phyloP scores from a whole-genome alignment of 2,888 invertebrate genomes.

The Tiliacea aurago region DNA sequence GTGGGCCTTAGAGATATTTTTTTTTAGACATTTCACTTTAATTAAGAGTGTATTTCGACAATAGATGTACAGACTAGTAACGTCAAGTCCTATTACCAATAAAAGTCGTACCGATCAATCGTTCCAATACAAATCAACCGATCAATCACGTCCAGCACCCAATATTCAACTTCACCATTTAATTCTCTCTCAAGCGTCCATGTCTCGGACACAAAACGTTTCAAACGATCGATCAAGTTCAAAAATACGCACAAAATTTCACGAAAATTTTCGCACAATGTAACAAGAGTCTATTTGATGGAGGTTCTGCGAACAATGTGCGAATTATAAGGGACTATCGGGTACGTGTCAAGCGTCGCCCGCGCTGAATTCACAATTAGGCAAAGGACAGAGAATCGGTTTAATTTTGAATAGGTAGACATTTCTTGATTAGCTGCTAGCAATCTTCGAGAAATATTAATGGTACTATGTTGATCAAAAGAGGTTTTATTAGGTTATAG shows the following conservation, averaged over 20 bases:
- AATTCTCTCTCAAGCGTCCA: slow-evolving; percentile 31
- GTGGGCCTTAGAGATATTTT: no score
- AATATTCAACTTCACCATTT: slow-evolving; percentile 32
- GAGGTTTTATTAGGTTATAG: slow-evolving; percentile 30
- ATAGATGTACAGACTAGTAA: neutral
- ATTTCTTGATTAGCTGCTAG: slow-evolving; percentile 57
- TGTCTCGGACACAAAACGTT: slow-evolving; percentile 19
- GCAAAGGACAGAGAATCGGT: slow-evolving; percentile 51
- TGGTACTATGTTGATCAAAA: slow-evolving; percentile 23
- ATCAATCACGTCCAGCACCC: slow-evolving; percentile 27
- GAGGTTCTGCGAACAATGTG: slow-evolving; percentile 57
- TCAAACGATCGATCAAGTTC: slow-evolving; percentile 39
- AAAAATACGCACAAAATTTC: slow-evolving; percentile 40
- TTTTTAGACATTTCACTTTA: no score
- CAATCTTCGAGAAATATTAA: slow-evolving; percentile 57
- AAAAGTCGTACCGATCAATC: slow-evolving; percentile 34
- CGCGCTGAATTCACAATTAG: slow-evolving; percentile 66
- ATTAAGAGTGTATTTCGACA: neutral
- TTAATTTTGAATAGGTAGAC: slow-evolving; percentile 63
- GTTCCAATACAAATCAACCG: slow-evolving; percentile 4
- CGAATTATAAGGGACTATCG: slow-evolving; percentile 61
- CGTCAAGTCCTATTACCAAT: slow-evolving; percentile 13
- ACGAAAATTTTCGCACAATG: slow-evolving; percentile 49
- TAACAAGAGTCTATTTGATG: slow-evolving; percentile 45
- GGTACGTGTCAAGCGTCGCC: slow-evolving; percentile 56